These are phyloP conservation scores for Sphecodes monilicornis DNA, from an alignment of 2,888 invertebrate species.

Conservation along the genomic window DNA sequence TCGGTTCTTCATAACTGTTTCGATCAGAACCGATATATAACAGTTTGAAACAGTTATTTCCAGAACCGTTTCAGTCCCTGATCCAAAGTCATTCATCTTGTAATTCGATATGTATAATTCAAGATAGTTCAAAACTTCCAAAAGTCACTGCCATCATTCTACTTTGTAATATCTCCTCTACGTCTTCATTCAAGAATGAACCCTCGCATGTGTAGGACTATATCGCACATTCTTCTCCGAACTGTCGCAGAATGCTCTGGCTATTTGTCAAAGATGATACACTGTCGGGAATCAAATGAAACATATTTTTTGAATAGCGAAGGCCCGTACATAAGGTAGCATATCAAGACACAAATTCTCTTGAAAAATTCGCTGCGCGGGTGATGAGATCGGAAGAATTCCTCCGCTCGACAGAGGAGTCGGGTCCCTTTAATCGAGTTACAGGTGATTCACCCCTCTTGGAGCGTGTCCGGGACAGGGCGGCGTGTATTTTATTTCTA, in stretches of 20 bases:
- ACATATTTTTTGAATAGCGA: slow-evolving; percentile 6
- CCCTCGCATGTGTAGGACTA: not conserved
- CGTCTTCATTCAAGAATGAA: not conserved
- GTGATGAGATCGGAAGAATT: slow-evolving; percentile 40
- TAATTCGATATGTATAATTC: too few relatives aligned
- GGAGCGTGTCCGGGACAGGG: slow-evolving; percentile 35
- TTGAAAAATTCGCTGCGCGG: not conserved
- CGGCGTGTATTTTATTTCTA: slow-evolving; percentile 56
- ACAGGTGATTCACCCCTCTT: slow-evolving; percentile 56
- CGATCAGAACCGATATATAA: too few relatives aligned
- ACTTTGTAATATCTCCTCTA: too few relatives aligned
- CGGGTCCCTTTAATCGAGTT: slow-evolving; percentile 58
- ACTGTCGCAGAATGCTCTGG: not conserved
- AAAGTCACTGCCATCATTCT: too few relatives aligned
- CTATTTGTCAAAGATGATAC: not conserved
- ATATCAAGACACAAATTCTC: not conserved
- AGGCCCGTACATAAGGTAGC: not conserved
- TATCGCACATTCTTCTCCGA: not conserved
- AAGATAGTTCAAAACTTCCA: too few relatives aligned
- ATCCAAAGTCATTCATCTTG: too few relatives aligned
- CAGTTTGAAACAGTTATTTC: too few relatives aligned
- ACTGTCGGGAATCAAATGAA: not conserved
- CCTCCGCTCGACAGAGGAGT: slow-evolving; percentile 2
- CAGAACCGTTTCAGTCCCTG: too few relatives aligned
- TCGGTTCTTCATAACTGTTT: too few relatives aligned